Base-by-base conservation (phyloP, 2,888 invertebrate genomes). In the Cotesia congregata region DNA sequence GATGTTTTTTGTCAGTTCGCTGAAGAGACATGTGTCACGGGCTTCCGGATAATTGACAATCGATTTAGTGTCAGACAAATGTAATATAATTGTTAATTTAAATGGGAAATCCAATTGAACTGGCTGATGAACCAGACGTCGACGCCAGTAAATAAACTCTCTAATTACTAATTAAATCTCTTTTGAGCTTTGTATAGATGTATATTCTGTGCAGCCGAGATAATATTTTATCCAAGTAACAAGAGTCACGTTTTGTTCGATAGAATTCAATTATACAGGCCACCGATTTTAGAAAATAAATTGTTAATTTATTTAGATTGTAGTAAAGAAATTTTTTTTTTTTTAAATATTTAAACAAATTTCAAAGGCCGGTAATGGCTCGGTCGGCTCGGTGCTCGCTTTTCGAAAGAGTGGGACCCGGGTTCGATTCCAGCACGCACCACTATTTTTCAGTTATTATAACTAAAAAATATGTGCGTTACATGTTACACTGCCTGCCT, bases 111-210 rank as follows among this genome's bases (percentile, higher is more conserved):
- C 41, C 73, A 73, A 72, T 70, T 69, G 78, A 67, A 73, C 50
- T 60, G 72, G 70, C 78, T 82, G 80, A 83, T 81, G 79, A 82
- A 81, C 75, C 76, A 65, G 65, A 12, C 20, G 59, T 60, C n/a
- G 78, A 69, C 77, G 78, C 76, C 76, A 75, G 73, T 80, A 79
- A 79, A 82, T 80, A 79, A 83, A 80, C 80, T 81, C 77, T 74
- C 80, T 83, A 82, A 82, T 81, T 78, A 79, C 73, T 81, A 81
- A 83, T 83, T 81, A 80, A 81, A 80, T 81, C 75, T 76, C 78
- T 69, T 77, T 78, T 72, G 76, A 50, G 50, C 7, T 7, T 12
- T 50, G 12, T 41, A 68, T 67, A 67, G 6, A 67, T 67, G n/a
- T n/a, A 67, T 67, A 20, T 67, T 6, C 30, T 30, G 30, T 3